Percentiles rank a stretch among this genome's conserved stretches.
Evolutionary conservation across 2,113 vertebrate species (phyloP).

Genomic region (Eira barbara): DNA sequence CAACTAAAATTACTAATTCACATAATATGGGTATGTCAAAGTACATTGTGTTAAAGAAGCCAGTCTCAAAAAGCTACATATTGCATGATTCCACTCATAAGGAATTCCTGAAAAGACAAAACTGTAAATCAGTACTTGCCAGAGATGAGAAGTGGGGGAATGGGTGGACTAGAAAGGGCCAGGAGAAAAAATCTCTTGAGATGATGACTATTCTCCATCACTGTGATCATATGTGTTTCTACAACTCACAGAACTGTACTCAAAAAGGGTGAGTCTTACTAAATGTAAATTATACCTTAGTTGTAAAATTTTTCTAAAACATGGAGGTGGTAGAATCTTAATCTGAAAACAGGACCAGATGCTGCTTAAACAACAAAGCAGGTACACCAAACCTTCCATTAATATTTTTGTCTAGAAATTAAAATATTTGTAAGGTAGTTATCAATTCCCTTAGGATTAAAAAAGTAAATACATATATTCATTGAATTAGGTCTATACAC

Average conservation of each 20-base stretch:
- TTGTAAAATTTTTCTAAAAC: not conserved
- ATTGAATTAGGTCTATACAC: too few relatives aligned
- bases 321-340: not conserved
- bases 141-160: not conserved
- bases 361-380: not conserved
- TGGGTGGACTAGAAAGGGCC: not conserved
- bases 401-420: constrained; percentile 10
- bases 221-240: not conserved
- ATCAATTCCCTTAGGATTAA: not conserved
- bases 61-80: constrained; percentile 19
- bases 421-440: not conserved
- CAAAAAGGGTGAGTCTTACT: not conserved
- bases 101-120: not conserved
- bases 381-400: not conserved
- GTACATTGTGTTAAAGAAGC: not conserved
- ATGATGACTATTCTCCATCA: not conserved
- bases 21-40: not conserved
- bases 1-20: constrained; percentile 16
- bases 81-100: not conserved
- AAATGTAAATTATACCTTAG: not conserved
- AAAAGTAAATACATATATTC: not conserved
- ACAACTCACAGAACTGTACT: not conserved
- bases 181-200: not conserved
- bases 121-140: not conserved
- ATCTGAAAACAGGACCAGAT: not conserved